Evolutionary conservation across 2,113 vertebrate species (phyloP).

Genomic region (Trematocara marginatum): DNA sequence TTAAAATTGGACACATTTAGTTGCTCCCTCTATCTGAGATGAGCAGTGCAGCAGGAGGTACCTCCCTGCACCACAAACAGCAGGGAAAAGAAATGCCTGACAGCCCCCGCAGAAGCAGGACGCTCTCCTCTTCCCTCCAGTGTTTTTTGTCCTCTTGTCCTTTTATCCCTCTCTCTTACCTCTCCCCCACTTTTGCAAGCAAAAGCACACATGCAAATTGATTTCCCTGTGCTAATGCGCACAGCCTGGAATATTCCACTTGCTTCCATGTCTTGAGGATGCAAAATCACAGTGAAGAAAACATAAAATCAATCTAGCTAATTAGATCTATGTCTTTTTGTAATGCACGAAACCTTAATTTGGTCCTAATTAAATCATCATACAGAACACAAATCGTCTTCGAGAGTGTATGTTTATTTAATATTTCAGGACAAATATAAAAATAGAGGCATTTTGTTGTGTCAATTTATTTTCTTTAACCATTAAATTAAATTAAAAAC

Average conservation of each 20-base stretch:
- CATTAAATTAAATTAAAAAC: neutral
- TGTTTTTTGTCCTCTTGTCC: neutral
- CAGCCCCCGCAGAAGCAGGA: neutral
- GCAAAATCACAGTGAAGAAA: neutral
- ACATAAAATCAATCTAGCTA: neutral
- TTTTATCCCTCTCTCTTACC: neutral
- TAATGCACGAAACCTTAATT: rapidly evolving
- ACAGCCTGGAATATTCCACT: constrained; percentile 37
- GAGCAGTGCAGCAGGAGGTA: constrained; percentile 40
- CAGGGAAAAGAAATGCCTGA: constrained; percentile 19
- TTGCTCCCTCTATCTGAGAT: constrained; percentile 18
- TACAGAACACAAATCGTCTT: neutral
- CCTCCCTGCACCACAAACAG: constrained; percentile 51
- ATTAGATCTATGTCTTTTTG: neutral
- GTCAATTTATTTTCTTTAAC: neutral
- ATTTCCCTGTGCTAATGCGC: neutral
- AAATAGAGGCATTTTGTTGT: neutral
- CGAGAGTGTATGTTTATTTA: neutral
- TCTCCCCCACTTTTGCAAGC: neutral
- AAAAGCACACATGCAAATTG: constrained; percentile 24
- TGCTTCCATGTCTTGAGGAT: neutral
- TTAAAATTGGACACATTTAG: neutral
- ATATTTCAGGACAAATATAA: rapidly evolving
- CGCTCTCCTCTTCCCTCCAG: neutral
- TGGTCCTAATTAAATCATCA: neutral